A percentile compares a stretch with the other conserved stretches of the same genome.
Evolutionary conservation across 2,797 vertebrate species (phyloP).

Genomic region (Ibycter americanus): DNA sequence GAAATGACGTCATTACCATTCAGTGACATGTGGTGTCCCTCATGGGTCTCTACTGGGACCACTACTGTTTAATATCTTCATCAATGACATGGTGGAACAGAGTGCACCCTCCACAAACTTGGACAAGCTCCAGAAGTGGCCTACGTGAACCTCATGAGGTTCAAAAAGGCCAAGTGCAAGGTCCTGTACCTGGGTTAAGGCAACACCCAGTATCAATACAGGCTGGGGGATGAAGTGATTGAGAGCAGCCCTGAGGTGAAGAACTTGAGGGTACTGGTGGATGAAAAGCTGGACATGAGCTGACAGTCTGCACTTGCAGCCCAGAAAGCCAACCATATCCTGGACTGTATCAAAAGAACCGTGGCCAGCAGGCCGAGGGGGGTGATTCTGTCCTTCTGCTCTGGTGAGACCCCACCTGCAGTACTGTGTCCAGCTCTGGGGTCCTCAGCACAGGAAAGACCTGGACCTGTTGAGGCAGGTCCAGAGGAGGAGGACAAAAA

Average conservation of each 20-base stretch:
- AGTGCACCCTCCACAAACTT: no score
- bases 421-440: neutral
- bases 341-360: no score
- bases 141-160: no score
- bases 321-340: no score
- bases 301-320: no score
- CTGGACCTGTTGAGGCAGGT: no score
- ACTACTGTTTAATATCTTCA: neutral
- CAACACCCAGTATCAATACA: no score
- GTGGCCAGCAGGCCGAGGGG: no score
- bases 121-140: neutral
- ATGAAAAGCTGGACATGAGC: neutral
- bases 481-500: neutral
- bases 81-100: rapidly evolving
- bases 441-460: no score
- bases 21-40: neutral
- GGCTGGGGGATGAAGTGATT: no score
- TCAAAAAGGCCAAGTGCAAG: no score
- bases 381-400: neutral
- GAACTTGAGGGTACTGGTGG: neutral
- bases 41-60: rapidly evolving
- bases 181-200: no score
- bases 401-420: neutral
- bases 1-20: neutral
- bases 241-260: neutral